Evolutionary conservation across 1,140 invertebrate species (phyloP).

Genomic region (Formica selysi): DNA sequence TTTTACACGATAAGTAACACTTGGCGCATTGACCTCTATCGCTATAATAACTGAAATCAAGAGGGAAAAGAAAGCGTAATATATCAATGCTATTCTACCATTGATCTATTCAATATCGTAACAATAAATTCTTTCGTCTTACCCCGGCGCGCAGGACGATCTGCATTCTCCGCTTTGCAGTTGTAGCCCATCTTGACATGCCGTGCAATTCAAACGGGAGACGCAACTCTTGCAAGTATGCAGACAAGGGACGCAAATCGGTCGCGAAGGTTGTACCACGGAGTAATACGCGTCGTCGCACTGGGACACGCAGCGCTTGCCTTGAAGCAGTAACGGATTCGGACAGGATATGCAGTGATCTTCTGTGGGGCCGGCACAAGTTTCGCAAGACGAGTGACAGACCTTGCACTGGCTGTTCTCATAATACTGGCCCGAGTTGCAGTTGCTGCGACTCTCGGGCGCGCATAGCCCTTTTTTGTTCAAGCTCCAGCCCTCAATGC

Average conservation of each 20-base stretch:
- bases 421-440: slow-evolving; percentile 90
- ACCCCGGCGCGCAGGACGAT: slow-evolving; percentile 90
- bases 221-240: slow-evolving; percentile 93
- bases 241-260: slow-evolving; percentile 91
- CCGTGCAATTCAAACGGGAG: slow-evolving; percentile 92
- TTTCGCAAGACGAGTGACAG: slow-evolving; percentile 91
- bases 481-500: slow-evolving; percentile 90
- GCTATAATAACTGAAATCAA: slow-evolving; percentile 91
- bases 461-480: slow-evolving; percentile 91
- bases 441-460: slow-evolving; percentile 89
- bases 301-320: slow-evolving; percentile 89
- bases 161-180: slow-evolving; percentile 93
- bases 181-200: slow-evolving; percentile 90
- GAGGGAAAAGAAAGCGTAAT: neutral
- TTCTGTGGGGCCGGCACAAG: slow-evolving; percentile 90
- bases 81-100: neutral
- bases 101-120: neutral
- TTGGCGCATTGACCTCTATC: slow-evolving; percentile 93
- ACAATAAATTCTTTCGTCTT: slow-evolving; percentile 53
- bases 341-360: slow-evolving; percentile 90
- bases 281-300: slow-evolving; percentile 91
- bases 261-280: slow-evolving; percentile 87
- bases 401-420: slow-evolving; percentile 89
- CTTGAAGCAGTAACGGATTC: slow-evolving; percentile 89
- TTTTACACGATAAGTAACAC: slow-evolving; percentile 94